phyloP scores from a whole-genome alignment of 2,888 invertebrate genomes.

The Heliconius ethilla region DNA sequence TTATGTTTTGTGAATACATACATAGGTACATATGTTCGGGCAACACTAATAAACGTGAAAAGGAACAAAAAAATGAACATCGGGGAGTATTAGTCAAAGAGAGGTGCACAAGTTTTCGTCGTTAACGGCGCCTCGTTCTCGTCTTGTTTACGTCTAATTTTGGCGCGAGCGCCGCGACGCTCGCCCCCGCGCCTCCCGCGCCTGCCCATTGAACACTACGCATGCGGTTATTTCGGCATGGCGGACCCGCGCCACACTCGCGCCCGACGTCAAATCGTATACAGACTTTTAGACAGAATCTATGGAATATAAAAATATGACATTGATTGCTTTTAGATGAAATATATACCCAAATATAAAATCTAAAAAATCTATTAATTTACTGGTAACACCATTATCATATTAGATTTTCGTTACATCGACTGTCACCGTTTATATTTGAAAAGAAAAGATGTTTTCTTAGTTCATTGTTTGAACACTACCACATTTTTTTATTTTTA shows the following conservation, averaged over 20 bases:
- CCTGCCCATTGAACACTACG: slow-evolving; percentile 77
- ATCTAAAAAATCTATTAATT: no score
- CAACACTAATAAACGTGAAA: background rate
- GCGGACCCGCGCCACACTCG: slow-evolving; percentile 54
- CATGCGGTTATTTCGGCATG: slow-evolving; percentile 76
- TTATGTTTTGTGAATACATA: background rate
- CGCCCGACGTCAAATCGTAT: slow-evolving; percentile 16
- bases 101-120: slow-evolving; percentile 43
- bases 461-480: background rate
- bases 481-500: slow-evolving; percentile 49
- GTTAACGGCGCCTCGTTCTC: slow-evolving; percentile 73
- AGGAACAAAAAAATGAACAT: background rate
- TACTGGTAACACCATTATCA: no score
- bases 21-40: background rate
- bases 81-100: slow-evolving; percentile 11
- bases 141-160: slow-evolving; percentile 81
- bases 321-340: background rate
- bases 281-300: slow-evolving; percentile 34
- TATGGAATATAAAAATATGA: slow-evolving; percentile 1
- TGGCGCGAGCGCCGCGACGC: slow-evolving; percentile 79
- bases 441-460: no score
- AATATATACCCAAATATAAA: no score
- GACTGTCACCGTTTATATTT: no score
- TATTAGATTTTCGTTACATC: background rate
- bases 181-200: slow-evolving; percentile 65